Base-by-base conservation (phyloP, 2,797 vertebrate species). In the Muraenolepis orangiensis region DNA sequence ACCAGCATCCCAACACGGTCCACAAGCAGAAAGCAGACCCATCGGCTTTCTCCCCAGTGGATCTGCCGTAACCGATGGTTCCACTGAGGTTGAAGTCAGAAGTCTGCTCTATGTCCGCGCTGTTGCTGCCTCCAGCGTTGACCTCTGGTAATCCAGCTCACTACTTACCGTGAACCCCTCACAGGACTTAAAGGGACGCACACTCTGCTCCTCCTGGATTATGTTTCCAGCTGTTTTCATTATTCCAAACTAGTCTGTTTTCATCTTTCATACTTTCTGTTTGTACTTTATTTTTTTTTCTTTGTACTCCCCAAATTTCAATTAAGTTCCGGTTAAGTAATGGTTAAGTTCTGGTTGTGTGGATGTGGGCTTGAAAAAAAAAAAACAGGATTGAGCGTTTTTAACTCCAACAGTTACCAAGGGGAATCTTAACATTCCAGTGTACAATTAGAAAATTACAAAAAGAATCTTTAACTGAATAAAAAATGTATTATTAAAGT, bases 371-470 rank as follows among this genome's bases (percentile, higher is more conserved):
- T 90, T 89, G 78, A 84, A 86, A 87, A 87, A 67, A 13, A 31
- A 67, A 16, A 85, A 87, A 84, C 78, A 79, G 83, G 82, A 82
- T 83, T 74, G 81, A 85, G 76, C 85, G 81, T 91, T 91, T 92
- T 89, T 89, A 87, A 87, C 80, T 71, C 84, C 12, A 83, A 72
- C 34, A 72, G 89, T 82, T 84, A 80, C 85, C 80, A 85, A 82
- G 89, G 87, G 90, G 91, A 90, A 91, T 91, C 94, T 89, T 89
- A 88, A 96, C 96, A 98, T 98, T 98, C 96, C 96, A 95, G 83
- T 96, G 94, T 96, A 93, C 87, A 92, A 90, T 88, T 92, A 87
- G 87, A 80, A 81, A 85, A 51, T 67, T 72, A 46, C n/a, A 70
- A 75, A 86, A 86, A 86, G 26, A 89, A 82, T 87, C 94, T 95